Conservation (phyloP, 2,797 vertebrate species). For the Hapalemur alaotrensis region DNA sequence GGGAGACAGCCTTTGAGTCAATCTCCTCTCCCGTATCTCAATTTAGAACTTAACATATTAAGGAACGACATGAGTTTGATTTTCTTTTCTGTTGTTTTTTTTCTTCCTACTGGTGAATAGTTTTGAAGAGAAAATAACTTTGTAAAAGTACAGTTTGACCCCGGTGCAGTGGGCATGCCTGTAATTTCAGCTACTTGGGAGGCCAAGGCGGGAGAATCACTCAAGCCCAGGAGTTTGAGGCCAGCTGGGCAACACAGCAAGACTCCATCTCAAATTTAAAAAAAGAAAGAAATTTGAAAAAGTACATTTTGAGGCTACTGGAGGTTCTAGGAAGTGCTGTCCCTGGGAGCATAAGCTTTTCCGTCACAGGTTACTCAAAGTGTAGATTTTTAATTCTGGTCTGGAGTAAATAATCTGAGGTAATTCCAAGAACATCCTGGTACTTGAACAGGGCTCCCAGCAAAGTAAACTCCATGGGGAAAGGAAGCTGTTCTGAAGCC, state of each 20-base stretch:
- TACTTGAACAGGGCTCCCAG: not conserved
- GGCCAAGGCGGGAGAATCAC: not conserved
- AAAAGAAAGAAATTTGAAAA: not conserved
- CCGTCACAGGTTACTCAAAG: not conserved
- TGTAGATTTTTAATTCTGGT: not conserved
- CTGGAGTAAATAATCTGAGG: not conserved
- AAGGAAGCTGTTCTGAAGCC: not conserved
- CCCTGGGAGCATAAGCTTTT: not conserved
- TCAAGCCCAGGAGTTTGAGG: not conserved
- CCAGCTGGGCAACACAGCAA: not conserved
- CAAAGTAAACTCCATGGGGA: not conserved
- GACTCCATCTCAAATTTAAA: not conserved
- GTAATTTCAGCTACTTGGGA: not conserved
- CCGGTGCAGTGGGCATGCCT: not conserved
- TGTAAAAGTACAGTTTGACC: not conserved
- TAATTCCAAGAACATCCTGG: not conserved
- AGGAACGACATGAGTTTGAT: not conserved
- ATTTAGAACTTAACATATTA: not conserved
- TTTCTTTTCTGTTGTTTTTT: not conserved
- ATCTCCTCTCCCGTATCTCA: not conserved
- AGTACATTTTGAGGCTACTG: not conserved
- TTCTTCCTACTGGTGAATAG: not conserved
- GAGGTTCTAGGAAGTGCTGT: not conserved
- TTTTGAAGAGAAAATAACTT: not conserved
- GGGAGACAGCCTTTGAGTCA: not conserved